Evolutionary conservation across 2,113 vertebrate genomes (phyloP), one percentile per base, ranked within the genome.

Genomic region (Cairina moschata): DNA sequence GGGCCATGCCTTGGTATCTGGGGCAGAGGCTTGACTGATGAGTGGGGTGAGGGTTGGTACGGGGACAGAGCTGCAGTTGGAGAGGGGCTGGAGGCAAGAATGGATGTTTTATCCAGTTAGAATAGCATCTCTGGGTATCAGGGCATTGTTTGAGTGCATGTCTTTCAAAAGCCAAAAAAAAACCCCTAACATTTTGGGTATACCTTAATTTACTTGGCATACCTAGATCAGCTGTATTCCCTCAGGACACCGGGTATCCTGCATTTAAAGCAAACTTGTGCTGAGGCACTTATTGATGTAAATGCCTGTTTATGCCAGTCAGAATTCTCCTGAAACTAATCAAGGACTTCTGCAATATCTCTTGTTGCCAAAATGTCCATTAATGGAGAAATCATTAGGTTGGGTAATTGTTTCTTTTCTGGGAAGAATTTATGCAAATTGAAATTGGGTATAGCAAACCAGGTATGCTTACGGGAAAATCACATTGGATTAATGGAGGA

Each of bases 321-420:
- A 80, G 72, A 86, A 83, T 83, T 88, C 65, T 90, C 44, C 54
- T 88, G 79, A 81, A 94, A 36, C 60, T 86, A 46, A 88, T 79
- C 12, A 69, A 79, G 58, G 31, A 36, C 74, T 78, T 86, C 36
- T 69, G 31, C 38, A 22, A 77, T 79, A 66, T 62, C 50, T 88
- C 0, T 74, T 73, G 44, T 83, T 90, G 93, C 88, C 86, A 87
- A 82, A 80, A 83, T 71, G 36, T 44, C 75, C 50, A 73, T 83
- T 91, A 91, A 88, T 76, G 91, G 75, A 77, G 50, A 88, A 90
- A 71, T 92, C 69, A 55, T 93, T 91, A 68, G 17, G 31, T 76
- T 74, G 77, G 44, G 46, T 87, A 91, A 85, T 89, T n/a, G 34
- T 82, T 93, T 63, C 20, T 74, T 92, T 94, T 95, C 84, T 95